These are phyloP conservation scores for Pomatostomus ruficeps DNA, from an alignment of 2,113 vertebrate genomes.

Conservation along the genomic window DNA sequence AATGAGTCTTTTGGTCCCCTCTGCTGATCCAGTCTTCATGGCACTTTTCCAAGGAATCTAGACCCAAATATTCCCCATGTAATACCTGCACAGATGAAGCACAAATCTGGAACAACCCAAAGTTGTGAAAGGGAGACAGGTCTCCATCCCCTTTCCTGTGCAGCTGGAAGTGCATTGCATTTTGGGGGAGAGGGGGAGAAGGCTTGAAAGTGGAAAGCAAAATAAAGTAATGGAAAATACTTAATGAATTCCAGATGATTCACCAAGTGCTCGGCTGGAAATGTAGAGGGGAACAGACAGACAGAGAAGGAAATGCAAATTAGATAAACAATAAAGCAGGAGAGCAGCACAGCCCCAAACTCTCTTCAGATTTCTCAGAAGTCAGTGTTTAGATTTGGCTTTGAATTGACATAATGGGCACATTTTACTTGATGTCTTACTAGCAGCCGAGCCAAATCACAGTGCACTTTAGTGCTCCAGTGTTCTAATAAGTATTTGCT, in stretches of 20 bases:
- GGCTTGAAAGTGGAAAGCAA: background rate
- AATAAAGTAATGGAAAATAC: background rate
- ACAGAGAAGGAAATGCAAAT: conserved; percentile 52
- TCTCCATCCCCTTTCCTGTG: background rate
- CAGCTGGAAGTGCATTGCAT: background rate
- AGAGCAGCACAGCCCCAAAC: conserved; percentile 29
- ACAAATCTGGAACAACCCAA: background rate
- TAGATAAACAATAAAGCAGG: conserved; percentile 14
- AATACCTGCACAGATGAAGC: background rate
- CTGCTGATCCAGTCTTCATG: background rate
- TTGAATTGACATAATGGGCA: conserved; percentile 60
- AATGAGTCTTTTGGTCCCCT: background rate
- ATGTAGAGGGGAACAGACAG: background rate
- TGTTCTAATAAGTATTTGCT: conserved; percentile 74
- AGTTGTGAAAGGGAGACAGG: background rate
- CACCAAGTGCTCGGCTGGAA: background rate
- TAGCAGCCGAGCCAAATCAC: conserved; percentile 61
- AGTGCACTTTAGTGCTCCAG: conserved; percentile 60
- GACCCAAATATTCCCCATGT: background rate
- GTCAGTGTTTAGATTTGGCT: conserved; percentile 53
- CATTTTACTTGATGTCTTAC: conserved; percentile 40
- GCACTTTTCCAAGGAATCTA: background rate
- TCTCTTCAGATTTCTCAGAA: conserved; percentile 32
- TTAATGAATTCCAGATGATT: conserved; percentile 35
- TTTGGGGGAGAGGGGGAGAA: background rate